These are phyloP conservation scores for Aspidiotus destructor DNA, from an alignment of 2,888 invertebrate genomes.

Conservation along the genomic window DNA sequence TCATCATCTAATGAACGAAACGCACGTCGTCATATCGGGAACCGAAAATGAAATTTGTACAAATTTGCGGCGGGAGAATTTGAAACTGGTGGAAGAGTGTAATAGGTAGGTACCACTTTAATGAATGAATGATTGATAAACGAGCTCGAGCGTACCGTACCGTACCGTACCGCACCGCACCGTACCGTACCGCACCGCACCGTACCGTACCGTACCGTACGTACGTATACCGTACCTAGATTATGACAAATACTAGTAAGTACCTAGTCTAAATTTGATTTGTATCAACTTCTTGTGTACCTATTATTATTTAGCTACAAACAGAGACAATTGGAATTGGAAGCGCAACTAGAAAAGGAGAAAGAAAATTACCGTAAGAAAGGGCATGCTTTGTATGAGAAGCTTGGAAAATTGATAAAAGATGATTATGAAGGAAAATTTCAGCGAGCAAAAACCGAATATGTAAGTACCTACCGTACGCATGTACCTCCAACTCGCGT, in stretches of 20 bases:
- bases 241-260: too few species aligned
- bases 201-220: too few species aligned
- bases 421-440: slow-evolving; percentile 59
- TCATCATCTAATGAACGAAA: slow-evolving; percentile 11
- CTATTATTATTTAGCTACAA: slow-evolving; percentile 6
- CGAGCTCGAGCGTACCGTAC: too few species aligned
- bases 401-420: slow-evolving; percentile 40
- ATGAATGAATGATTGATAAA: not conserved
- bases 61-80: slow-evolving; percentile 17
- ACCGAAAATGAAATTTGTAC: slow-evolving; percentile 1
- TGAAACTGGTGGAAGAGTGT: slow-evolving; percentile 13
- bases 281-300: not conserved
- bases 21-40: slow-evolving; percentile 9
- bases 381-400: slow-evolving; percentile 13
- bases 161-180: too few species aligned
- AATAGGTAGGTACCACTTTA: too few species aligned
- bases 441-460: slow-evolving; percentile 68
- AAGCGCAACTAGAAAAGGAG: slow-evolving; percentile 6
- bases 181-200: too few species aligned
- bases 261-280: too few species aligned
- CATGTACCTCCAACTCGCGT: not conserved
- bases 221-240: too few species aligned
- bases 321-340: slow-evolving; percentile 4
- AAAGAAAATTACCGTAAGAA: slow-evolving; percentile 10
- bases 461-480: slow-evolving; percentile 51